Conservation (phyloP, 1,140 invertebrate species). For the Macrobrachium nipponense region DNA sequence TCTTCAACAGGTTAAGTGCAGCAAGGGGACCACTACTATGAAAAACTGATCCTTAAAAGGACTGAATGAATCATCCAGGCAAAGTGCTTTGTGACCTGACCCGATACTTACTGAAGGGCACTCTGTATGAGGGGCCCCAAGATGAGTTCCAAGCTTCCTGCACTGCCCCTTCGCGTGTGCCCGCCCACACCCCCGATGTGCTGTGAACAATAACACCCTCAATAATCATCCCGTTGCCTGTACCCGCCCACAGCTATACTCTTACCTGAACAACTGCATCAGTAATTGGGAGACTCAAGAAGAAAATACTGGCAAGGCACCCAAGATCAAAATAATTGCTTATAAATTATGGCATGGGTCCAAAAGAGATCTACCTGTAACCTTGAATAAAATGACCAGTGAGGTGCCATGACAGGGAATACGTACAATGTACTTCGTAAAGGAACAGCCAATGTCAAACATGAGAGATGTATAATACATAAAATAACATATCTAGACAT, state of each 20-base stretch:
- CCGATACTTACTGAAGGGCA: conserved; percentile 65
- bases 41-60: neutral
- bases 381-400: no score
- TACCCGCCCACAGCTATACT: conserved; percentile 21
- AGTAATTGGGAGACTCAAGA: neutral
- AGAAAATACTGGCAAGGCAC: no score
- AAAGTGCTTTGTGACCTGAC: conserved; percentile 4
- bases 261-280: conserved; percentile 25
- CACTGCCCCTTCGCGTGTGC: conserved; percentile 55
- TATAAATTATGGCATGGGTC: no score
- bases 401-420: no score
- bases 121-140: conserved; percentile 66
- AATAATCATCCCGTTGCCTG: conserved; percentile 14
- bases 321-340: no score
- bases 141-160: conserved; percentile 66
- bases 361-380: no score
- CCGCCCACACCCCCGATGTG: conserved; percentile 52
- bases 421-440: no score
- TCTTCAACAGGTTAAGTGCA: no score
- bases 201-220: conserved; percentile 42
- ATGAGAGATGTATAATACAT: no score
- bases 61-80: neutral
- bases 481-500: no score
- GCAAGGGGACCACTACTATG: no score
- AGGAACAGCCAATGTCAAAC: no score